Evolutionary conservation across 2,888 invertebrate species (phyloP).

Genomic region (Melanchra persicariae): DNA sequence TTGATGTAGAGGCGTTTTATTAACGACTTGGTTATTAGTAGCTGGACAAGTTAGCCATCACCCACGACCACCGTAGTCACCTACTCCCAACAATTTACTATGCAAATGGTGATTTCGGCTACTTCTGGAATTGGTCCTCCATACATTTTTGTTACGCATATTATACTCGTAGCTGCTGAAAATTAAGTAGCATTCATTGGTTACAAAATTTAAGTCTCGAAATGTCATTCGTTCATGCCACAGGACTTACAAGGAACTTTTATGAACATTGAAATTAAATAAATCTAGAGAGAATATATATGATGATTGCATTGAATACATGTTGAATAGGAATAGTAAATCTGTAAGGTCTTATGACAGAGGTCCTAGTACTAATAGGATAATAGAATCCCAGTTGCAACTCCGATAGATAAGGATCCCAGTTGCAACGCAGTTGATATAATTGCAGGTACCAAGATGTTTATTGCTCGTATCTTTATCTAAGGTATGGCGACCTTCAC

Average conservation of each 20-base stretch:
- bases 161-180: too few relatives aligned
- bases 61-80: slow-evolving; percentile 54
- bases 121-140: background rate
- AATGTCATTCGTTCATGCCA: background rate
- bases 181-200: too few relatives aligned
- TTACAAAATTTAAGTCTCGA: background rate
- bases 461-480: slow-evolving; percentile 51
- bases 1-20: slow-evolving; percentile 49
- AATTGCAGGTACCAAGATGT: slow-evolving; percentile 42
- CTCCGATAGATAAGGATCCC: background rate
- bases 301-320: background rate
- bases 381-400: background rate
- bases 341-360: background rate
- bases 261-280: background rate
- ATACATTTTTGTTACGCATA: background rate
- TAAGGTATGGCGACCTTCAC: slow-evolving; percentile 74
- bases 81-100: slow-evolving; percentile 32
- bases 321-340: background rate
- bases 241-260: background rate
- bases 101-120: background rate
- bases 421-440: slow-evolving; percentile 6
- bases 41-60: slow-evolving; percentile 52
- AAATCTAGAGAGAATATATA: background rate
- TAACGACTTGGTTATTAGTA: slow-evolving; percentile 53
- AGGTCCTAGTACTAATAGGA: background rate